Evolutionary conservation across 2,797 vertebrate genomes (phyloP), one percentile per base, ranked within the genome.

Genomic region (Ambastaia sidthimunki): DNA sequence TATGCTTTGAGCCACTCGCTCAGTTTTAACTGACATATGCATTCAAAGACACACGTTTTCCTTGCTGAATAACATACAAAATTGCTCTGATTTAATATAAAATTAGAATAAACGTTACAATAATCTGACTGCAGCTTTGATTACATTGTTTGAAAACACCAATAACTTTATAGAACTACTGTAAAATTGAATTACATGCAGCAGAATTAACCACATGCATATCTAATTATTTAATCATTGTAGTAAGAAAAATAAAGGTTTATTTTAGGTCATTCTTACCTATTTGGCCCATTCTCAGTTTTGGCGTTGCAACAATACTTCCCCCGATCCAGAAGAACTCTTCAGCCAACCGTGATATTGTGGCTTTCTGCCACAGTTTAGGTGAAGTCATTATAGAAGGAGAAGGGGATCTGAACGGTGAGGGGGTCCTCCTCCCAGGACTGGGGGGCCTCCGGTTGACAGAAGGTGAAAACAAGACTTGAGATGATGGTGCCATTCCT

Each of bases 311-410:
- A 0, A 95, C 94, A 70, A 97, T 88, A 11, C 95, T 97, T 34
- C 96, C 95, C 1, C 96, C 94, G 13, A 97, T 95, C 97, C 96
- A 97, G 89, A 98, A 96, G 84, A 97, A 94, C 78, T 95, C 95
- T 87, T 97, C 95, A 0, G 95, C 96, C 19, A 97, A 90, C 52
- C 93, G 92, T n/a, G 94, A 95, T 83, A 97, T 90, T 0, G 94
- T 93, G 19, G 94, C 91, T 86, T 95, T 94, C 71, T 94, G 91
- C 85, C 88, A 91, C 55, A 94, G 89, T 81, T 93, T 91, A 19
- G 93, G 91, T 54, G 93, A 92, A 78, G 88, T 92, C 92, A 94
- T 93, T 12, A 93, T 90, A 28, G 92, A 92, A 0, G 65, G 85
- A 31, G 80, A 81, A 23, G 89, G 78, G 0, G 90, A 82, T 25